Evolutionary conservation across 2,797 vertebrate species (phyloP).

Genomic region (Pangasius sanitwongsei): DNA sequence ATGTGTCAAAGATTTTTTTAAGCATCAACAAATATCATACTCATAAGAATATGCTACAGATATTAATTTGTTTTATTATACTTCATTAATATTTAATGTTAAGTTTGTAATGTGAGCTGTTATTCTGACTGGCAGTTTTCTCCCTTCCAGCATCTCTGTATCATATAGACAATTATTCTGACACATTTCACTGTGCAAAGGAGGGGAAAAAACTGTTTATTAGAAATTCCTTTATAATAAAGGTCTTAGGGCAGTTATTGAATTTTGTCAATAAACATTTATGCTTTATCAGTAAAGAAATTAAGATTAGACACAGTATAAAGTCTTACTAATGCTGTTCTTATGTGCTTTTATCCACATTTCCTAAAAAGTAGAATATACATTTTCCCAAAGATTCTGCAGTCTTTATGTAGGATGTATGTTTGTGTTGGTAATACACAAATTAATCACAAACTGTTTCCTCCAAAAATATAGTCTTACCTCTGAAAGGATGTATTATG

Average conservation of each 20-base stretch:
- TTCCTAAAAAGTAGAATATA: neutral
- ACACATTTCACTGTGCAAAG: neutral
- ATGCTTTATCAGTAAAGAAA: neutral
- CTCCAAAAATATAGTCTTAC: neutral
- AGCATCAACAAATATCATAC: neutral
- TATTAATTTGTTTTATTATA: neutral
- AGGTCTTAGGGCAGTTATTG: neutral
- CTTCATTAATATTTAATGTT: neutral
- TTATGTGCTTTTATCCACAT: neutral
- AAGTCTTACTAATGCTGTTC: neutral
- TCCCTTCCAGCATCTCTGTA: neutral
- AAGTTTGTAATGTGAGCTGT: neutral
- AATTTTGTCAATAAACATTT: slow-evolving; percentile 6
- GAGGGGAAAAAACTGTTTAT: neutral
- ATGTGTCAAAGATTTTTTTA: neutral
- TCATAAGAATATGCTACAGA: neutral
- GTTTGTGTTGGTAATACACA: neutral
- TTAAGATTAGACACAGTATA: neutral
- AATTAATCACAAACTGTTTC: neutral
- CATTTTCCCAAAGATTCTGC: neutral
- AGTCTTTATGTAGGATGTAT: neutral
- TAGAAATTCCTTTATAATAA: neutral
- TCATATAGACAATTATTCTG: neutral
- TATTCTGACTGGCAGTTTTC: neutral
- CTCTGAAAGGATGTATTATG: neutral